Conservation (phyloP, 2,113 vertebrate genomes). For the Antennarius striatus region DNA sequence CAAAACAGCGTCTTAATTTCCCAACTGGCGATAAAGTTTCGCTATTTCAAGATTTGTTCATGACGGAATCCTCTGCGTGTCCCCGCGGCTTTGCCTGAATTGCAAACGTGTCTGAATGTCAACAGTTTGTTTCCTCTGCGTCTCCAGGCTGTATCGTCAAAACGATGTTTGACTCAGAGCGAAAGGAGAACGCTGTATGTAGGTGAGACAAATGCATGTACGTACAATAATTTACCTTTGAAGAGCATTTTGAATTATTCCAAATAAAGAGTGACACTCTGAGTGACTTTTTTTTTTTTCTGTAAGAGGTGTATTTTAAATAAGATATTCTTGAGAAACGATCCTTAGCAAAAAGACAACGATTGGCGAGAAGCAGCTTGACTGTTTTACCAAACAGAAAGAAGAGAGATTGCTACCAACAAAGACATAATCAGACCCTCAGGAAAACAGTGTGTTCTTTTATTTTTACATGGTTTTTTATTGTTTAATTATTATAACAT, state of each 20-base stretch:
- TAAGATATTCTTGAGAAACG: too few relatives aligned
- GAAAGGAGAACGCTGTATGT: too few relatives aligned
- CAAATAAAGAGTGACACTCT: background rate
- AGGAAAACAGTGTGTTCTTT: too few relatives aligned
- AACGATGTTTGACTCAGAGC: background rate
- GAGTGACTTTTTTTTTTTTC: too few relatives aligned
- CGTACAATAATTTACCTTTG: slow-evolving; percentile 12
- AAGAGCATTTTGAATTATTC: slow-evolving; percentile 9
- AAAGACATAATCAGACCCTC: too few relatives aligned
- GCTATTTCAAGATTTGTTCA: slow-evolving; percentile 14
- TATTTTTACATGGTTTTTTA: too few relatives aligned
- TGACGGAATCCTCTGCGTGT: slow-evolving; percentile 16
- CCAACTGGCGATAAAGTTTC: slow-evolving; percentile 20
- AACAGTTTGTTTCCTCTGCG: background rate
- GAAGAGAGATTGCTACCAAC: too few relatives aligned
- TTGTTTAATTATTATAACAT: too few relatives aligned
- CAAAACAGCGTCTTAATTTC: slow-evolving; percentile 24
- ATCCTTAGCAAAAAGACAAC: too few relatives aligned
- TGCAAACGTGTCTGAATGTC: background rate
- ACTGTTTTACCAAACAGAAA: too few relatives aligned
- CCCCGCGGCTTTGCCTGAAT: background rate
- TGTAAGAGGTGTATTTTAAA: too few relatives aligned
- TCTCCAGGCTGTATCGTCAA: background rate
- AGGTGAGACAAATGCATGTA: background rate
- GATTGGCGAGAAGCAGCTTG: too few relatives aligned